Conservation (phyloP, 2,888 invertebrate genomes). For the Drosophila yooni region DNA sequence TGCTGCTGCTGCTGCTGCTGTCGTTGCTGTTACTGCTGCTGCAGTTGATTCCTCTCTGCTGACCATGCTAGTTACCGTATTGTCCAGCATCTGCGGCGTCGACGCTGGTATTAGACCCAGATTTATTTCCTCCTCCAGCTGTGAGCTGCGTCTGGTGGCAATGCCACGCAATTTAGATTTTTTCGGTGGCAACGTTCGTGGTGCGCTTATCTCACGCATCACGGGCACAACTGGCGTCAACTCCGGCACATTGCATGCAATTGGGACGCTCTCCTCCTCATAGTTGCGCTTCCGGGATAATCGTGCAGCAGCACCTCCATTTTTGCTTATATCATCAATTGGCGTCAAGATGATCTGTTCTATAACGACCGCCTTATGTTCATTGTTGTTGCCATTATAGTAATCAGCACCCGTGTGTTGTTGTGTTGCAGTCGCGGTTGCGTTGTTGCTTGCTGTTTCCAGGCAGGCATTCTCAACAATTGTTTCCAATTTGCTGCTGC, state of each 20-base stretch:
- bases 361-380: conserved; percentile 35
- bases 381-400: conserved; percentile 56
- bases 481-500: conserved; percentile 66
- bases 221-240: conserved; percentile 25
- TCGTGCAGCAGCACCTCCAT: conserved; percentile 47
- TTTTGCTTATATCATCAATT: conserved; percentile 48
- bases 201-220: conserved; percentile 63
- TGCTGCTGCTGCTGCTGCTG: conserved; percentile 26
- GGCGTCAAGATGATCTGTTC: conserved; percentile 38
- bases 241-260: conserved; percentile 45
- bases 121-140: conserved; percentile 63
- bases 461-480: conserved; percentile 76
- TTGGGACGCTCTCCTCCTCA: conserved; percentile 69
- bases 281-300: conserved; percentile 83
- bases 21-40: conserved; percentile 25
- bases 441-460: conserved; percentile 36
- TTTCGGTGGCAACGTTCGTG: conserved; percentile 81
- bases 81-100: conserved; percentile 65
- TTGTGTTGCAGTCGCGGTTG: conserved; percentile 10
- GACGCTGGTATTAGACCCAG: conserved; percentile 22
- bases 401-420: conserved; percentile 31
- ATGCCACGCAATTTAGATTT: conserved; percentile 79
- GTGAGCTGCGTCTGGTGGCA: conserved; percentile 67
- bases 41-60: conserved; percentile 70
- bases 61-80: conserved; percentile 72